Evolutionary conservation across 2,888 invertebrate genomes (phyloP), one percentile per base, ranked within the genome.

Genomic region (Dynastes tityus): DNA sequence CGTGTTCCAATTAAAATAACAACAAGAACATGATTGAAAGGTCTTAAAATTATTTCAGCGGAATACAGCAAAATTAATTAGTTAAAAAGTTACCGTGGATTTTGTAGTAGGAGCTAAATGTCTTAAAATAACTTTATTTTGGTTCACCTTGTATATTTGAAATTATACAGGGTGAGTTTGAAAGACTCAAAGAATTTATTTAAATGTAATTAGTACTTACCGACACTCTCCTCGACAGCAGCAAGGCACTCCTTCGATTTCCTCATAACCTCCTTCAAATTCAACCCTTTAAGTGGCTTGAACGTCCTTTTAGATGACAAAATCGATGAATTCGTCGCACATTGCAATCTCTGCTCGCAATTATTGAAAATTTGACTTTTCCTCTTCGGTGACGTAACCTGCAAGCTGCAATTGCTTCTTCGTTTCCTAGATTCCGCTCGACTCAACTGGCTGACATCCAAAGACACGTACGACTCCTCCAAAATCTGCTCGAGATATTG

Each of bases 281-380:
- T 84, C 51, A 86, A 80, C 16, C 84, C 84, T 1, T 83, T 74
- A 3, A 80, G 80, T 27, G 67, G 76, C 71, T 84, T 84, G n/a
- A 81, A 79, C 13, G 83, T 80, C 74, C 84, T 78, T 29, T 45
- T 74, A 40, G 16, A 32, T 11, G 22, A 5, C 22, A 22, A 22
- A n/a, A 16, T 9, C 5, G 22, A 16, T 22, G 16, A 6, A 58
- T 4, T 16, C n/a, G 13, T n/a, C 1, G 8, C 58, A 61, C 2
- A n/a, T 58, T 22, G 16, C 2, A 74, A 61, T 22, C 27, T 63
- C 4, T n/a, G 22, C 2, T 74, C n/a, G 5, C 4, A 22, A 5
- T 45, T 49, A 6, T 13, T 27, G 40, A 37, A 27, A 27, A 45
- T 58, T 13, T 29, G 61, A 11, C 13, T 45, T 40, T 29, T 73